Base-by-base conservation (phyloP, 2,888 invertebrate genomes). In the Micoletzkya japonica region DNA sequence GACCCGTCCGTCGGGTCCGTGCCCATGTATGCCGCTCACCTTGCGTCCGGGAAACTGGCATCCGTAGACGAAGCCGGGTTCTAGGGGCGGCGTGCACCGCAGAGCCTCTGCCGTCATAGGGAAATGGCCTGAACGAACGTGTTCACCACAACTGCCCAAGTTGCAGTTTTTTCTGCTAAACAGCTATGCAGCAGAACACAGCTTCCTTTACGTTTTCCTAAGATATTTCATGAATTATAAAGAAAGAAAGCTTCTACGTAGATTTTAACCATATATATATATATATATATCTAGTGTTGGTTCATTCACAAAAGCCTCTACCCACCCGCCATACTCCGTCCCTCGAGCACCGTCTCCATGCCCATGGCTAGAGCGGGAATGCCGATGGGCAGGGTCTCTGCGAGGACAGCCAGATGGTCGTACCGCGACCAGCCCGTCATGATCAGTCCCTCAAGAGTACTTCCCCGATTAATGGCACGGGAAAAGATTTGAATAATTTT, bases 361-460 rank as follows among this genome's bases (percentile, higher is more conserved):
- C 73, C 72, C 79, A 84, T 79, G 4, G 80, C 86, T n/a, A 88
- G 80, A 30, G 86, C 85, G 3, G 88, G 88, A 2, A 88, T 72
- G 3, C 86, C 87, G 37, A 86, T 83, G 14, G 87, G 87, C 4
- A 87, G 75, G 30, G 87, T 78, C 73, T 88, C 87, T 81, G 87
- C 87, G 50, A 88, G 76, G 0, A 86, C 81, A 7, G 87, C 85
- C 78, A 86, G 87, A 75, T 88, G 88, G 74, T 88, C 88, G 79
- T 87, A 88, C 72, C 87, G 75, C n/a, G 80, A 80, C 81, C 79
- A 80, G 14, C 81, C 79, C n/a, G 79, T 73, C 32, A 79, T 70
- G 50, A 79, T 78, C 34, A 79, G 54, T 39, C 79, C 79, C 74
- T 73, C 44, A 36, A 64, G 49, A 14, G 20, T 6, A 34, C 14